A percentile compares a stretch with the other conserved stretches of the same genome.
These are phyloP conservation scores for Cherax quadricarinatus DNA, from an alignment of 1,140 invertebrate genomes.

Conservation along the genomic window DNA sequence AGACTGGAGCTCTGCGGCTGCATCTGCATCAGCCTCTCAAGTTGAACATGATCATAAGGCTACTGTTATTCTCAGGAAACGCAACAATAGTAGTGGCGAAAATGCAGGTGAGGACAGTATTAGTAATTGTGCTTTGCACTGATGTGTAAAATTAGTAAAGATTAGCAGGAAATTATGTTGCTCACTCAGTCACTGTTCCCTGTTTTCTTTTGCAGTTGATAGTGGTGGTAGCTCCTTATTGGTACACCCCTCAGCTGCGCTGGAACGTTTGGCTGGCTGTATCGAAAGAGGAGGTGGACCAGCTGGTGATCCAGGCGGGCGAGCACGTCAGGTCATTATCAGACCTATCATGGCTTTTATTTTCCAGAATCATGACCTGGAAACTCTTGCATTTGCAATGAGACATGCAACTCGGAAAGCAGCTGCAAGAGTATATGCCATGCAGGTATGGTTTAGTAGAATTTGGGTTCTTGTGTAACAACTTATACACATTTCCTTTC, in stretches of 20 bases:
- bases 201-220: slow-evolving; percentile 68
- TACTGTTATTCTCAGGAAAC: slow-evolving; percentile 78
- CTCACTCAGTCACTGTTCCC: not conserved
- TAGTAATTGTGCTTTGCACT: too few species aligned
- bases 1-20: slow-evolving; percentile 78
- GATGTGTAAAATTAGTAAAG: too few species aligned
- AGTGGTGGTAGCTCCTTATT: slow-evolving; percentile 86
- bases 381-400: slow-evolving; percentile 88
- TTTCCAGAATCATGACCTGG: slow-evolving; percentile 90
- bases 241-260: slow-evolving; percentile 88
- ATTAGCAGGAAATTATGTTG: too few species aligned
- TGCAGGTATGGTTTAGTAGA: slow-evolving; percentile 80
- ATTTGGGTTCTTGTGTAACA: too few species aligned
- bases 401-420: slow-evolving; percentile 88
- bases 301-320: slow-evolving; percentile 75
- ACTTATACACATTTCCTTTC: too few species aligned
- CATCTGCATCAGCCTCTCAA: slow-evolving; percentile 78
- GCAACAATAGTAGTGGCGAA: slow-evolving; percentile 86
- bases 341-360: slow-evolving; percentile 88
- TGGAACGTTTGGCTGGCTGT: slow-evolving; percentile 84
- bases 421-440: slow-evolving; percentile 90
- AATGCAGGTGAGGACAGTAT: slow-evolving; percentile 77
- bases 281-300: slow-evolving; percentile 80
- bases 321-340: slow-evolving; percentile 73
- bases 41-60: slow-evolving; percentile 83